A percentile compares a stretch with the other conserved stretches of the same genome.
Evolutionary conservation across 2,113 vertebrate species (phyloP).

Genomic region (Zootoca vivipara): DNA sequence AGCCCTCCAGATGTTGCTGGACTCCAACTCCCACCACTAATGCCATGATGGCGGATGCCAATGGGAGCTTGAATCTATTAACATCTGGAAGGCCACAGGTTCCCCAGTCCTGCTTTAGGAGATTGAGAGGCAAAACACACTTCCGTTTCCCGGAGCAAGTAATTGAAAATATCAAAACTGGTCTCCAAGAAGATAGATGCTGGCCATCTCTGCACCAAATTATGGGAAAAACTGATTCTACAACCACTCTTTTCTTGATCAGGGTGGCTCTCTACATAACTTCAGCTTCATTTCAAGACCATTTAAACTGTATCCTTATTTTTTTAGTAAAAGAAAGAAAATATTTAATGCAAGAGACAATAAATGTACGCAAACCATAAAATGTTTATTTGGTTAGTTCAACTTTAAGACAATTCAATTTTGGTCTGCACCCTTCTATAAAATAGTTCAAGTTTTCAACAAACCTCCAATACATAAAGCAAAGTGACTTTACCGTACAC

Average conservation of each 20-base stretch:
- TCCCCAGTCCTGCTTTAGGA: too few relatives aligned
- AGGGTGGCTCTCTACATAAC: background rate
- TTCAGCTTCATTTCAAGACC: conserved; percentile 39
- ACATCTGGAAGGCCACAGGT: too few relatives aligned
- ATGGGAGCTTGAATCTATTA: too few relatives aligned
- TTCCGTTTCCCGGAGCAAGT: background rate
- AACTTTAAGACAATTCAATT: conserved; percentile 76
- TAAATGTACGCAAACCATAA: conserved; percentile 71
- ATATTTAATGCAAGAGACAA: background rate
- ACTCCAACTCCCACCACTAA: too few relatives aligned
- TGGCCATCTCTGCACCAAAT: background rate
- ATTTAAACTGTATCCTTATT: background rate
- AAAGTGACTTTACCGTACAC: conserved; percentile 80
- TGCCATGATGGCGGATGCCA: too few relatives aligned
- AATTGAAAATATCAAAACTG: background rate
- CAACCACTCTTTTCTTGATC: background rate
- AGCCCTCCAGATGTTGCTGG: too few relatives aligned
- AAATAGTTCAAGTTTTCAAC: conserved; percentile 84
- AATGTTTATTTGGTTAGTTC: conserved; percentile 80
- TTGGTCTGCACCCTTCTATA: conserved; percentile 81
- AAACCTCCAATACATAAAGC: conserved; percentile 80
- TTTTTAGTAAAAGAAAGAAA: conserved; percentile 19
- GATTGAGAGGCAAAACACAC: background rate
- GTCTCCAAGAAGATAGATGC: background rate
- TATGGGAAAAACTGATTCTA: background rate